phyloP scores from a whole-genome alignment of 2,113 vertebrate genomes.

The Scophthalmus maximus region DNA sequence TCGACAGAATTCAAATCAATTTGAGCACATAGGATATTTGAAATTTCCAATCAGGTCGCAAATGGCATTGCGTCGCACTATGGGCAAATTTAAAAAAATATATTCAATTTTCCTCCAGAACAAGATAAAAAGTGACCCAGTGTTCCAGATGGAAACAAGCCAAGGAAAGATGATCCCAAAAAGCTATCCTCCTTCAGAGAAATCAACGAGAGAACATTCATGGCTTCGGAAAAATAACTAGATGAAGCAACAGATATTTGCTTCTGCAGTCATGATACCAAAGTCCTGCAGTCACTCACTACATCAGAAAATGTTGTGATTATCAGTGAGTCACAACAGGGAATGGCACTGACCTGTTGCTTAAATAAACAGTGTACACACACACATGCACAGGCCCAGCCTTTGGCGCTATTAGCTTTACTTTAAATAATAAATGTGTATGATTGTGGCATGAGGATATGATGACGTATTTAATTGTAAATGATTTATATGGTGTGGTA shows the following conservation, averaged over 20 bases:
- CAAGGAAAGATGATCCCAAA: constrained; percentile 1
- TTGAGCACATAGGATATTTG: background rate
- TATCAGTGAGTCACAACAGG: too few species aligned
- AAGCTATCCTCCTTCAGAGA: constrained; percentile 14
- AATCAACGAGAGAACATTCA: background rate
- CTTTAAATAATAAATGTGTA: background rate
- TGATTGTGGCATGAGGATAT: background rate
- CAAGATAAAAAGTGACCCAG: background rate
- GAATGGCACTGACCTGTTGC: too few species aligned
- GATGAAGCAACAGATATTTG: background rate
- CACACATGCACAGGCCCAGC: too few species aligned
- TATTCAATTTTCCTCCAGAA: background rate
- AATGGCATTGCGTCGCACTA: background rate
- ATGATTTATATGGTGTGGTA: background rate
- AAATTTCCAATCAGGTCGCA: background rate
- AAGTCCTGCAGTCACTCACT: background rate
- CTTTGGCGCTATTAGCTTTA: background rate
- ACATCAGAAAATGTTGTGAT: too few species aligned
- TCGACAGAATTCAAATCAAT: background rate
- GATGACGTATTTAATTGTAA: background rate
- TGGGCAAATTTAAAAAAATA: background rate
- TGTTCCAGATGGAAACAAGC: background rate
- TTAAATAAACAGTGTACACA: too few species aligned
- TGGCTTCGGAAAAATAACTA: background rate
- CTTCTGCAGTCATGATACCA: background rate